Evolutionary conservation across 2,113 vertebrate species (phyloP).

Genomic region (Callionymus lyra): DNA sequence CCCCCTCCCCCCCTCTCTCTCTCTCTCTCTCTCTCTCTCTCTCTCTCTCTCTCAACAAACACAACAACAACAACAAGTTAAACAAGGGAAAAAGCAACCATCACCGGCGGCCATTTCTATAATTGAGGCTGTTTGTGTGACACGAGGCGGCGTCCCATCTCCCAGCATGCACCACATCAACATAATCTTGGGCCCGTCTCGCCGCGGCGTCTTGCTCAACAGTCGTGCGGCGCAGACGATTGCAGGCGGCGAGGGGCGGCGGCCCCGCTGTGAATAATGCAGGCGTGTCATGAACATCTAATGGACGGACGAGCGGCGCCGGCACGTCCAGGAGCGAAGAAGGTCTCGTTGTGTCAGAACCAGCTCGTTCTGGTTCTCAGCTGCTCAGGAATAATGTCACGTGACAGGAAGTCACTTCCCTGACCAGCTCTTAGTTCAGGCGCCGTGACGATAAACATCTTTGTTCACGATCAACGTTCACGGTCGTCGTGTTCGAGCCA

Average conservation of each 20-base stretch:
- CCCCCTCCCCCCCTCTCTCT: no score
- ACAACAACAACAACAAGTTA: constrained; percentile 12
- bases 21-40: no score
- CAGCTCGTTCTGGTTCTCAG: constrained; percentile 47
- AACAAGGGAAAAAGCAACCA: constrained; percentile 24
- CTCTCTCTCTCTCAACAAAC: constrained; percentile 3
- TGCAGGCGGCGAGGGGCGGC: constrained; percentile 15
- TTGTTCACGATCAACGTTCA: no score
- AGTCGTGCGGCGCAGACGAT: constrained; percentile 11
- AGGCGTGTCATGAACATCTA: constrained; percentile 54
- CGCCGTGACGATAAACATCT: no score
- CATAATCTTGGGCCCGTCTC: constrained; percentile 47
- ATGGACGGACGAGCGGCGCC: constrained; percentile 48
- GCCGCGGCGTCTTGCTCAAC: constrained; percentile 30
- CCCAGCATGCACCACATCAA: constrained; percentile 30
- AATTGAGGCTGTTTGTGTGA: constrained; percentile 33
- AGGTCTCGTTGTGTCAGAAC: constrained; percentile 55
- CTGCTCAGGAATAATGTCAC: constrained; percentile 24
- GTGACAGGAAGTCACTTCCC: no score
- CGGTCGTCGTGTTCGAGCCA: no score
- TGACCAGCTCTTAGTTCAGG: no score
- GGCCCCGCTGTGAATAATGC: constrained; percentile 47
- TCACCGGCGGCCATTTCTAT: constrained; percentile 34
- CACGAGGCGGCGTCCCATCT: constrained; percentile 20
- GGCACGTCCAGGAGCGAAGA: constrained; percentile 48